Base-by-base conservation (phyloP, 1,140 invertebrate genomes). In the Ips typographus region DNA sequence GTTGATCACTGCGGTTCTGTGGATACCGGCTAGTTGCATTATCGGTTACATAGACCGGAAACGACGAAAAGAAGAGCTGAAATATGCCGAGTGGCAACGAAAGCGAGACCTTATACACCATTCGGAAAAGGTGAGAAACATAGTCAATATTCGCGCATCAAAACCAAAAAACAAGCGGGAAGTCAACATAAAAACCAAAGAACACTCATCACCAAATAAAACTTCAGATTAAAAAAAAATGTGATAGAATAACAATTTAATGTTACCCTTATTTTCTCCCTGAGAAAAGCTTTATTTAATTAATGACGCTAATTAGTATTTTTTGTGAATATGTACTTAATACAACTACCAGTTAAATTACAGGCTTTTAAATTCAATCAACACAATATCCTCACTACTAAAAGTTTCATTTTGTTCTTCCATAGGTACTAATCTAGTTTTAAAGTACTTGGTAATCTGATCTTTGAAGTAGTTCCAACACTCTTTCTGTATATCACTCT, bases 11-110 rank as follows among this genome's bases (percentile, higher is more conserved):
- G 88, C 94, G 22, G 83, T 96, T n/a, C 84, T 97, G 57, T 98
- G 95, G 95, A 91, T 97, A 75, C 94, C 95, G 0, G 88, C 90
- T 1, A 93, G 91, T 78, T 94, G 91, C 76, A 84, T 92, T 7
- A 90, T 94, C 47, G 91, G 88, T 76, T 94, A 92, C 75, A 86
- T 94, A 39, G 92, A 94, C 79, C 85, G 89, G 6, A 86, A 76
- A 71, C 69, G 77, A 36, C 59, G 77, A 40, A 71, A 75, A 40
- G 73, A 80, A 53, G 78, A 77, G 65, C 59, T 77, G 52, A 75
- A 80, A 65, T 64, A 76, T 42, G 63, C 74, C 68, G 72, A 79
- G 56, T 80, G 79, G 78, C 68, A 71, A 63, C 74, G 69, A 61
- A 77, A 74, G 72, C 78, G 83, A 59, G 87, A 89, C 75, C 82